Conservation (phyloP, 2,888 invertebrate genomes). For the Drosophila lutescens region DNA sequence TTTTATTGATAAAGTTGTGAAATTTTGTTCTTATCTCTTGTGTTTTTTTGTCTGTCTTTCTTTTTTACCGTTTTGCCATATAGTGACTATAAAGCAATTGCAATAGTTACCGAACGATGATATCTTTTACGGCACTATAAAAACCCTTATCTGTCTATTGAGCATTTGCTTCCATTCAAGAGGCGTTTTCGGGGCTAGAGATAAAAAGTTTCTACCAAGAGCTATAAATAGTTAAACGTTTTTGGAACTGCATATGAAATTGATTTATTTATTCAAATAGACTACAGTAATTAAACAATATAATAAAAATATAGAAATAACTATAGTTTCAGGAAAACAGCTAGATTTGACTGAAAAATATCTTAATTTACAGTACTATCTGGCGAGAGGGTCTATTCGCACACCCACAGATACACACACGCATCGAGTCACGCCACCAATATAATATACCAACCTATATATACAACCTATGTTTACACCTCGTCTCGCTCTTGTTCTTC, state of each 20-base stretch:
- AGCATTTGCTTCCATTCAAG: background rate
- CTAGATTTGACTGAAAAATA: conserved; percentile 10
- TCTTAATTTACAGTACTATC: conserved; percentile 8
- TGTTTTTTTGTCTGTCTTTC: background rate
- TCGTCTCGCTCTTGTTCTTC: conserved; percentile 22
- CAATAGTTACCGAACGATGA: conserved; percentile 23
- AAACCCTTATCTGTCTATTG: conserved; percentile 8
- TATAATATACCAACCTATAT: background rate
- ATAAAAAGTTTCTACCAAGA: background rate
- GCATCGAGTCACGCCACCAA: conserved; percentile 57
- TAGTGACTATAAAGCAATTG: conserved; percentile 13
- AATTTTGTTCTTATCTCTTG: conserved; percentile 9
- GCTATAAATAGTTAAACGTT: background rate
- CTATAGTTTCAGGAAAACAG: background rate
- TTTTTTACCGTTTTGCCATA: conserved; percentile 8
- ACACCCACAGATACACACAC: background rate
- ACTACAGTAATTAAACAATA: background rate
- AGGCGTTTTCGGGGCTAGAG: conserved; percentile 1
- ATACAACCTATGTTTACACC: conserved; percentile 27
- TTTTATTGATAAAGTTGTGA: conserved; percentile 13
- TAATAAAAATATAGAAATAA: background rate
- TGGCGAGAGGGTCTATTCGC: conserved; percentile 18
- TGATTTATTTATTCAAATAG: no score
- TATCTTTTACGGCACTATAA: conserved; percentile 19
- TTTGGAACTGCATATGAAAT: background rate